Evolutionary conservation across 2,797 vertebrate species (phyloP).

Genomic region (Anniella stebbinsi): DNA sequence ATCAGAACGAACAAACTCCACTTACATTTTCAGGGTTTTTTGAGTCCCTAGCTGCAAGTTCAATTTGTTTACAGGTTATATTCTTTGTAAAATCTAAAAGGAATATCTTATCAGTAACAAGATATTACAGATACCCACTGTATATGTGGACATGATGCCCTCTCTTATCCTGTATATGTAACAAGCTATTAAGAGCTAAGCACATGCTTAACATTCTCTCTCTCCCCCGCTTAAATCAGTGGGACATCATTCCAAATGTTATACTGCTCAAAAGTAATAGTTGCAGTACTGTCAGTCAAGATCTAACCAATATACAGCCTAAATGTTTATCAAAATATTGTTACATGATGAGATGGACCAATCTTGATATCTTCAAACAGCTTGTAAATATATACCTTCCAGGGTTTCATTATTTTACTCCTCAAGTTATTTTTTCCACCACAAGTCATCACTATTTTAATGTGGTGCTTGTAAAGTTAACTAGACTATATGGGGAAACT

Average conservation of each 20-base stretch:
- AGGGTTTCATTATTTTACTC: conserved; percentile 43
- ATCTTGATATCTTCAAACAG: background rate
- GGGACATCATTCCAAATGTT: background rate
- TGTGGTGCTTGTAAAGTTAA: conserved; percentile 17
- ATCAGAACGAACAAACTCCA: background rate
- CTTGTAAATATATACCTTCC: conserved; percentile 15
- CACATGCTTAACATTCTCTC: too few relatives aligned
- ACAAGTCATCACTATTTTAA: conserved; percentile 56
- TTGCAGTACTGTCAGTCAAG: background rate
- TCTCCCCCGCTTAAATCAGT: background rate
- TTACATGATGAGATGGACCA: background rate
- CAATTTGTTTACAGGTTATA: background rate
- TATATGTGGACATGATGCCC: too few relatives aligned
- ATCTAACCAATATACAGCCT: background rate
- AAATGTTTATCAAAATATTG: background rate
- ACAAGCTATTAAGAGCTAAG: background rate
- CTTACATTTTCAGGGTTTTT: background rate
- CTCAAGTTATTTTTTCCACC: conserved; percentile 35
- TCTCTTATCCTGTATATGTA: too few relatives aligned
- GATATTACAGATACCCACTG: background rate
- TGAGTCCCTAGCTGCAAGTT: background rate
- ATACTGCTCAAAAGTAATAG: background rate
- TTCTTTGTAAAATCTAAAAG: background rate
- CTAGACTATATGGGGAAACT: background rate
- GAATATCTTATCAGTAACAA: background rate